phyloP scores from a whole-genome alignment of 2,113 vertebrate species.

The Mormyrus iriodes region DNA sequence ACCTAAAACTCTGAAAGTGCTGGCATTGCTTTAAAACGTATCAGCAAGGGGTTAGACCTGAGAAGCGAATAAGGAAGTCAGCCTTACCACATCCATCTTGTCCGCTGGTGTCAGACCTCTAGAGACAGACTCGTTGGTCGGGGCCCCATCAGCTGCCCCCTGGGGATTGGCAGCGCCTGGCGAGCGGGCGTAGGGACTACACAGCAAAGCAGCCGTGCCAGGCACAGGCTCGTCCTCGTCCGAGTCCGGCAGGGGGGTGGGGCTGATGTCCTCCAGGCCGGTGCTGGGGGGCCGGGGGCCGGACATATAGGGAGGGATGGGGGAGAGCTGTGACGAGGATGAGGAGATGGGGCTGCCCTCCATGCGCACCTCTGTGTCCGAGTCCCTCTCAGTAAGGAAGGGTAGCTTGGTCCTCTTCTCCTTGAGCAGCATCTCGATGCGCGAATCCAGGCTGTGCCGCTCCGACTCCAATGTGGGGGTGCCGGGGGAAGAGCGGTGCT shows the following conservation, averaged over 20 bases:
- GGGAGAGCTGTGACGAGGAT: conserved; percentile 68
- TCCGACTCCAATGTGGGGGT: conserved; percentile 64
- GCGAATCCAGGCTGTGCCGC: conserved; percentile 85
- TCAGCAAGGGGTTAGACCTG: neutral
- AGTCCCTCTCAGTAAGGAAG: conserved; percentile 62
- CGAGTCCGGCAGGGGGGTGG: conserved; percentile 60
- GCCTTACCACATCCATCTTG: conserved; percentile 63
- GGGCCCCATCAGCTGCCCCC: conserved; percentile 49
- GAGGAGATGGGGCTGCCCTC: conserved; percentile 78
- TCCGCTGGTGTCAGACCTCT: conserved; percentile 61
- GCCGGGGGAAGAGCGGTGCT: conserved; percentile 57
- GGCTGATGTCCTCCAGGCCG: conserved; percentile 64
- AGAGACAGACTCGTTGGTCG: conserved; percentile 55
- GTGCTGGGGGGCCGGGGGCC: conserved; percentile 62
- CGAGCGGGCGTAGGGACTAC: conserved; percentile 44
- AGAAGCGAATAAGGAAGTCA: neutral
- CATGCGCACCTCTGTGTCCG: conserved; percentile 63
- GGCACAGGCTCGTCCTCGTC: conserved; percentile 68
- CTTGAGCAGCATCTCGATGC: conserved; percentile 90
- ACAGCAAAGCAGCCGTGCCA: conserved; percentile 56
- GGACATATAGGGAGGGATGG: conserved; percentile 53
- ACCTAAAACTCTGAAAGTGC: neutral
- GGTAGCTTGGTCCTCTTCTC: conserved; percentile 69
- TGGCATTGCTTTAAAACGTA: neutral
- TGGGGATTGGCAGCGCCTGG: conserved; percentile 48